phyloP scores from a whole-genome alignment of 2,113 vertebrate genomes.

The Sylvilagus bachmani region DNA sequence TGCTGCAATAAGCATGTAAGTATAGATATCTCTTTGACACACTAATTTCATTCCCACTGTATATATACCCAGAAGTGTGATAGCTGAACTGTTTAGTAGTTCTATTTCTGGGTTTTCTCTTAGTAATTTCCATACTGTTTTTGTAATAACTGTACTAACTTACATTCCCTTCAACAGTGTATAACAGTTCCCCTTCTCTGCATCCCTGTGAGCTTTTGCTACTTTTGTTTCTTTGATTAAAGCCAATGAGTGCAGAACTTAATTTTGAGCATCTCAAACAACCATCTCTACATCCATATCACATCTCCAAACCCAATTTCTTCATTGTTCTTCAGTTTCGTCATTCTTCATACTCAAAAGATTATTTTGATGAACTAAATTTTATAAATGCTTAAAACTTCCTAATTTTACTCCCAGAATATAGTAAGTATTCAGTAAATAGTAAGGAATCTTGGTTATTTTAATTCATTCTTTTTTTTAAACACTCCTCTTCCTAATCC shows the following conservation, averaged over 20 bases:
- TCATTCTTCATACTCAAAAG: neutral
- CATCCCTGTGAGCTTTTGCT: too few relatives aligned
- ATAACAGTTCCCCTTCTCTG: too few relatives aligned
- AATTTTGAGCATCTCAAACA: neutral
- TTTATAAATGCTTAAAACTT: neutral
- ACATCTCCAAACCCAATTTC: neutral
- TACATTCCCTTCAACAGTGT: too few relatives aligned
- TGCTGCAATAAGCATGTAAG: too few relatives aligned
- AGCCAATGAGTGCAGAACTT: neutral
- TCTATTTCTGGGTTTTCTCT: too few relatives aligned
- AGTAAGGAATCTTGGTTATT: neutral
- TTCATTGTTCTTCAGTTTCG: neutral
- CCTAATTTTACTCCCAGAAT: neutral
- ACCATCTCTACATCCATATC: neutral
- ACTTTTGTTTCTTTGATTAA: too few relatives aligned
- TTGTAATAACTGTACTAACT: too few relatives aligned
- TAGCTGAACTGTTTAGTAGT: too few relatives aligned
- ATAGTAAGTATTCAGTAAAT: neutral
- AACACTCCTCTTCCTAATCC: neutral
- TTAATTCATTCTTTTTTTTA: neutral
- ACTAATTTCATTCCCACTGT: too few relatives aligned
- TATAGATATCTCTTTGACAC: too few relatives aligned
- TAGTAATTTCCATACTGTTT: too few relatives aligned
- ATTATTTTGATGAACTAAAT: conserved; percentile 16
- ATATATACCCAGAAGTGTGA: too few relatives aligned